Evolutionary conservation across 2,113 vertebrate species (phyloP).

Genomic region (Sylvilagus bachmani): DNA sequence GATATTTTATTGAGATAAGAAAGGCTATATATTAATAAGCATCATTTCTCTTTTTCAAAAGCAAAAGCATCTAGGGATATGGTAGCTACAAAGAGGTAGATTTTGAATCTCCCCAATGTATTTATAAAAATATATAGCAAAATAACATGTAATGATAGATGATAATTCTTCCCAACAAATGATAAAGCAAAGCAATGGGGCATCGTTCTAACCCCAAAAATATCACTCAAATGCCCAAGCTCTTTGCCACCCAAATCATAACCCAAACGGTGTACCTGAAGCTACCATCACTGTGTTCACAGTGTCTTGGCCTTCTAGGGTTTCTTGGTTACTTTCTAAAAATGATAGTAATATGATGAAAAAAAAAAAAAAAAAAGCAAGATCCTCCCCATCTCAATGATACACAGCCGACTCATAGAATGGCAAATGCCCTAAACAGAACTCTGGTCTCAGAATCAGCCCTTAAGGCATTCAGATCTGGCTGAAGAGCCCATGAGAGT

Average conservation of each 20-base stretch:
- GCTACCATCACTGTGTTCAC: not conserved
- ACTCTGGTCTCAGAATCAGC: no score
- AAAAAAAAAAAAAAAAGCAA: not conserved
- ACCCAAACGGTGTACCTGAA: no score
- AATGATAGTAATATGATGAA: not conserved
- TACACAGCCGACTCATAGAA: no score
- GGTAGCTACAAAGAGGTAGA: not conserved
- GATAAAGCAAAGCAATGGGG: not conserved
- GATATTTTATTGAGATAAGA: not conserved
- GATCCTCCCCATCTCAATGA: not conserved
- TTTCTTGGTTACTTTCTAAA: not conserved
- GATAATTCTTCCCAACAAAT: not conserved
- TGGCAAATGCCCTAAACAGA: no score
- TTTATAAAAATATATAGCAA: not conserved
- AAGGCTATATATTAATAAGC: not conserved
- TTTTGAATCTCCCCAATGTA: not conserved
- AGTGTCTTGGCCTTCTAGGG: not conserved
- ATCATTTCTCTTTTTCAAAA: constrained; percentile 13
- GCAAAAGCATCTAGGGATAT: not conserved
- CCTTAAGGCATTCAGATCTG: no score
- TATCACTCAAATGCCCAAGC: not conserved
- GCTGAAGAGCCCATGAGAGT: not conserved
- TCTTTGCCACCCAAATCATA: no score
- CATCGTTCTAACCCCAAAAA: not conserved
- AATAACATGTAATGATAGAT: not conserved